These are phyloP conservation scores for Siphonodentalium dalli DNA, from an alignment of 2,888 invertebrate genomes.

Conservation along the genomic window DNA sequence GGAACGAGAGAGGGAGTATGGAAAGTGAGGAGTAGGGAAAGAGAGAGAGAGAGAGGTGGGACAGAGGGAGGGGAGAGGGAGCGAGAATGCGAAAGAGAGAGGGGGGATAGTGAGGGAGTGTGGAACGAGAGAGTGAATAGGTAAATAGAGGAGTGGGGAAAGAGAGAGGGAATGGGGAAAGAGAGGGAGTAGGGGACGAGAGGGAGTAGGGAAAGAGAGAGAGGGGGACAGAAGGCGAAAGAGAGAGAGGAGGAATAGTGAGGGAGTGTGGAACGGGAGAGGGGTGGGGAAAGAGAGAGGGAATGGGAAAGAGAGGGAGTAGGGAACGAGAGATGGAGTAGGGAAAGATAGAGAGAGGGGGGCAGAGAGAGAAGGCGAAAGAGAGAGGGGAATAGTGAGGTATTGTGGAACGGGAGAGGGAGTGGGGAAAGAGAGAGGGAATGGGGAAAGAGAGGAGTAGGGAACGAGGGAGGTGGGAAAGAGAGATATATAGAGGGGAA, in stretches of 20 bases:
- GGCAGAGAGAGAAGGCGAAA: not conserved
- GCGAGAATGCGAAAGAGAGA: not conserved
- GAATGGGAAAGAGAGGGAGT: not conserved
- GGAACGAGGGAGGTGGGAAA: not conserved
- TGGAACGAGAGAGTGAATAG: not conserved
- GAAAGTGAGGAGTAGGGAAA: not conserved
- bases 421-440: not conserved
- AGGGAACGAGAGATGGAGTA: not conserved
- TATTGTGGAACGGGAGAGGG: not conserved
- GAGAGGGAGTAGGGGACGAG: not conserved
- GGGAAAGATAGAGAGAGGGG: not conserved
- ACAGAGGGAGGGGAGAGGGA: not conserved
- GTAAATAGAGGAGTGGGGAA: not conserved
- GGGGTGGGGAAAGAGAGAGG: not conserved
- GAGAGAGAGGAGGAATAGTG: not conserved
- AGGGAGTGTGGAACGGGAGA: not conserved
- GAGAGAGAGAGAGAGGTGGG: not conserved
- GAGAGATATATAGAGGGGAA: not conserved
- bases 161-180: not conserved
- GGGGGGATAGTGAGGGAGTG: not conserved
- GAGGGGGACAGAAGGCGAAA: not conserved
- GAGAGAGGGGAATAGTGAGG: not conserved
- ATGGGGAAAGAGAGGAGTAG: not conserved
- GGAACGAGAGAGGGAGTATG: not conserved
- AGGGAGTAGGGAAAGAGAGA: not conserved